These are phyloP conservation scores for Callosobruchus maculatus DNA, from an alignment of 2,888 invertebrate species.

Conservation along the genomic window DNA sequence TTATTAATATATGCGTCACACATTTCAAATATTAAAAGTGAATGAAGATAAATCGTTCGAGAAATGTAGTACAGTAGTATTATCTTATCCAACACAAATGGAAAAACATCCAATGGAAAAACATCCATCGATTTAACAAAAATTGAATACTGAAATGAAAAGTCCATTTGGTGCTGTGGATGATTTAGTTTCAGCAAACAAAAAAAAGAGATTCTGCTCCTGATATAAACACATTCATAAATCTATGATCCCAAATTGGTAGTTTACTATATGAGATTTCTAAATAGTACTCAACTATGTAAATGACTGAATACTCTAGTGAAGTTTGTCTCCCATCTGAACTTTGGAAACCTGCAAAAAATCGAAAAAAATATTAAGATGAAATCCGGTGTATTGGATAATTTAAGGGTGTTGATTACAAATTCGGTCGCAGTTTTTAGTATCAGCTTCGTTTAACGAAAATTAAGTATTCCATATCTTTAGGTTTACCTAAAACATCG, in stretches of 20 bases:
- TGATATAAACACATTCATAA: not conserved
- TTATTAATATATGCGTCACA: no score
- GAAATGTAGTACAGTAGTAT: not conserved
- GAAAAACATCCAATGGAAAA: no score
- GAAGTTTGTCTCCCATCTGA: constrained; percentile 19
- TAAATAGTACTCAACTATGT: not conserved
- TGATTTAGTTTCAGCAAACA: not conserved
- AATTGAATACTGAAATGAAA: no score
- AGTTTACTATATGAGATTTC: not conserved
- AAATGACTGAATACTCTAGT: constrained; percentile 5
- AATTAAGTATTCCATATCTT: no score
- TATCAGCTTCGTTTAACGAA: no score
- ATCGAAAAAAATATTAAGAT: constrained; percentile 2
- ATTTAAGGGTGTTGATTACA: not conserved
- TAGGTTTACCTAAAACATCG: no score
- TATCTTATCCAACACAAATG: no score
- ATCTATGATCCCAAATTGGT: not conserved
- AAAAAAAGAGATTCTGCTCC: not conserved
- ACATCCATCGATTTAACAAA: no score
- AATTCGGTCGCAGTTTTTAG: not conserved
- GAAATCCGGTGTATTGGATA: not conserved
- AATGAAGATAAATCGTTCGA: not conserved
- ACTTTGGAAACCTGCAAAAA: constrained; percentile 17
- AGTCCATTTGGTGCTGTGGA: no score
- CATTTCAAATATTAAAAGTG: no score